Percentiles rank a stretch among this genome's conserved stretches.
Conservation (phyloP, 1,140 invertebrate genomes). For the Holotrichia oblita region DNA sequence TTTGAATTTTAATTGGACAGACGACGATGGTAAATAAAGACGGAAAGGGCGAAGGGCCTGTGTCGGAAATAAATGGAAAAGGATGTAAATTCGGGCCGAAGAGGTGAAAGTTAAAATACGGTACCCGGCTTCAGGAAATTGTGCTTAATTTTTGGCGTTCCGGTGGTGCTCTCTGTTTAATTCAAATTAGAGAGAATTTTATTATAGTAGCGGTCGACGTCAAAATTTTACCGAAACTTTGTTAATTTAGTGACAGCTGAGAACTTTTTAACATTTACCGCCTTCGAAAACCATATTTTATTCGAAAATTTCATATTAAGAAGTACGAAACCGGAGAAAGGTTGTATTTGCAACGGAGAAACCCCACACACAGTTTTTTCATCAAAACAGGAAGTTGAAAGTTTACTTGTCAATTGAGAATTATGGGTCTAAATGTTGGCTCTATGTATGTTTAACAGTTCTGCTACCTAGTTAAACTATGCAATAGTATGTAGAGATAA, state of each 20-base stretch:
- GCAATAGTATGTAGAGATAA: no score
- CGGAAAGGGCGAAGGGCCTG: neutral
- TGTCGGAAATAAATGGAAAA: neutral
- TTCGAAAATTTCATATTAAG: no score
- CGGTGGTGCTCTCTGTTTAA: neutral
- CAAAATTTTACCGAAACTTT: neutral
- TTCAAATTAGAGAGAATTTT: constrained; percentile 5
- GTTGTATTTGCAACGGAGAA: no score
- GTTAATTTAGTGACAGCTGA: constrained; percentile 13
- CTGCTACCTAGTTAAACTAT: no score
- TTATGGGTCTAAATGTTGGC: no score
- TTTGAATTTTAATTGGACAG: constrained; percentile 37
- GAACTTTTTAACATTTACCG: no score
- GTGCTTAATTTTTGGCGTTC: constrained; percentile 3
- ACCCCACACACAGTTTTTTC: no score
- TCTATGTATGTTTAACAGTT: no score
- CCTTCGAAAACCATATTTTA: no score
- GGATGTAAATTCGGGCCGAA: constrained; percentile 11
- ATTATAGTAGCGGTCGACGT: neutral
- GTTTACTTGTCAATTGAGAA: no score
- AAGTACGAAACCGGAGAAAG: no score
- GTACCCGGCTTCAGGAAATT: neutral
- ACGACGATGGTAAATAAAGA: constrained; percentile 16
- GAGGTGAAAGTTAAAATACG: constrained; percentile 8
- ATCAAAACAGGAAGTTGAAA: no score